Evolutionary conservation across 2,888 invertebrate genomes (phyloP), one percentile per base, ranked within the genome.

Genomic region (Parascotia fuliginaria): DNA sequence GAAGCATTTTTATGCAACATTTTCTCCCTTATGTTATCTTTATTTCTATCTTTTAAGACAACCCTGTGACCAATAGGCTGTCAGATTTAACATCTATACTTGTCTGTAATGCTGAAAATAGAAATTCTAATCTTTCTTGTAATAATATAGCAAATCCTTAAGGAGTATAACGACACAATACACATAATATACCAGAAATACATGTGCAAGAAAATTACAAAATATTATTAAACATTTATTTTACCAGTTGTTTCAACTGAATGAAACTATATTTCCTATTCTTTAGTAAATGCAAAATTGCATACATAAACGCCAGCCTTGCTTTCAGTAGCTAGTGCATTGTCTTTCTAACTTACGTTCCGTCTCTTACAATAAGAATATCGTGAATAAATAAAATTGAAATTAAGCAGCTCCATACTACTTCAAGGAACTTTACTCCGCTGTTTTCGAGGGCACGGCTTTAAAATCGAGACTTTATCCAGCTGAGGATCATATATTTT

Each of bases 391-490:
- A 48, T 50, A 43, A 50, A 56, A 55, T 58, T 64, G 49, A 59
- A 50, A 64, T 29, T 53, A 58, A 43, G 12, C 36, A 34, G 42
- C 42, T 66, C 34, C 48, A 40, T 52, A 60, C 57, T 50, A 56
- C 64, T 59, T 54, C 56, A 64, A 64, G 59, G 56, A 65, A 68
- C 60, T 60, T 68, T 49, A 58, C 60, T 58, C 63, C 55, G 64
- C 64, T 65, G 46, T 56, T 68, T 68, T 65, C 63, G 69, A 68
- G 64, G 69, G 61, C 69, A 68, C 55, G 65, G 68, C 63, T 65
- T 63, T 67, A 70, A 70, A 70, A 70, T 70, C 67, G 63, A 65
- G 67, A 63, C 63, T 60, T 67, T 67, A 68, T 69, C 63, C 60
- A 65, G 60, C 59, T 65, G 67, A 67, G 67, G 51, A 70, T 57